phyloP scores from a whole-genome alignment of 2,113 vertebrate species.

The Halcyon senegalensis region DNA sequence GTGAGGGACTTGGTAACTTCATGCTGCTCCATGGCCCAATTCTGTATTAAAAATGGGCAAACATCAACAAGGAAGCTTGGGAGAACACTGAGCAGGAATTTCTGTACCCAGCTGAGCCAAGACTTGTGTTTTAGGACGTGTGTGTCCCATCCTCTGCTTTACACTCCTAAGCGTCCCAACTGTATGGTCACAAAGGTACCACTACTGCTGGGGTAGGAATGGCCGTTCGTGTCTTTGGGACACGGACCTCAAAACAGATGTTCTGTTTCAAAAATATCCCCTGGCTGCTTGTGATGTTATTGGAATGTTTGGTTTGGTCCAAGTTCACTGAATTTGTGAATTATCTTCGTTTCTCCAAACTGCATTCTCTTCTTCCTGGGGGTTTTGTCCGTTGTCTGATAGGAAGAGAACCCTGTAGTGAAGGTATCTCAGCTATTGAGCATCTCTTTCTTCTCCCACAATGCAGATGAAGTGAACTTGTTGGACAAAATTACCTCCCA shows the following conservation, averaged over 20 bases:
- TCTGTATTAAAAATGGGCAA: not conserved
- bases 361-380: not conserved
- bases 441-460: not conserved
- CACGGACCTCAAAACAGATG: fast-evolving
- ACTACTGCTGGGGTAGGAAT: not conserved
- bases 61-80: not conserved
- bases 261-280: not conserved
- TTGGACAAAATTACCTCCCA: slow-evolving; percentile 76
- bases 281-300: not conserved
- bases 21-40: not conserved
- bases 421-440: not conserved
- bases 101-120: not conserved
- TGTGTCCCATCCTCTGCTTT: not conserved
- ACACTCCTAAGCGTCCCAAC: not conserved
- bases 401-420: fast-evolving
- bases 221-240: not conserved
- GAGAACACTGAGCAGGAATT: not conserved
- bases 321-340: not conserved
- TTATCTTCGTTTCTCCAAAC: not conserved
- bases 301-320: not conserved
- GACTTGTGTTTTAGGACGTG: not conserved
- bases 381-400: not conserved
- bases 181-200: not conserved
- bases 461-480: slow-evolving; percentile 82
- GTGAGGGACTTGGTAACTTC: not conserved